Evolutionary conservation across 2,888 invertebrate species (phyloP).

Genomic region (Euzetes globulus): DNA sequence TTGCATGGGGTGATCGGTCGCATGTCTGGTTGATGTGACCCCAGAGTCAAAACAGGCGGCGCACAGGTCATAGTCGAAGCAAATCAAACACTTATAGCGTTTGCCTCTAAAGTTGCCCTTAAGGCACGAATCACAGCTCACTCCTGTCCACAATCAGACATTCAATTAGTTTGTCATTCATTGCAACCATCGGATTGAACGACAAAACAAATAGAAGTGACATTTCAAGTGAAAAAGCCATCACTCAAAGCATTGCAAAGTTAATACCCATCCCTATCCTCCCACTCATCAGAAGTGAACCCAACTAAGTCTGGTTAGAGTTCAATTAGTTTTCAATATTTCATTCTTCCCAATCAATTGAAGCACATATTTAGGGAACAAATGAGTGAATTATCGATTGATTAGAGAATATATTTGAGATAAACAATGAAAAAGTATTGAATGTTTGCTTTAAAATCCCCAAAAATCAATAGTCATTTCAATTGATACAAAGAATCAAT

Average conservation of each 20-base stretch:
- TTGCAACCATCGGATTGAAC: not conserved
- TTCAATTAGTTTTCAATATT: too few species aligned
- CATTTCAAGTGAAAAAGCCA: not conserved
- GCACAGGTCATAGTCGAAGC: conserved; percentile 98
- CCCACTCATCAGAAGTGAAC: not conserved
- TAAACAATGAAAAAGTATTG: not conserved
- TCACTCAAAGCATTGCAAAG: not conserved
- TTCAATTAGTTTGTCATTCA: not conserved
- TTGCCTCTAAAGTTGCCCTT: conserved; percentile 95
- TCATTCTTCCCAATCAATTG: too few species aligned
- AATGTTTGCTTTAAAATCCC: not conserved
- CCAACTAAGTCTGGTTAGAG: too few species aligned
- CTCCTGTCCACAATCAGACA: conserved; percentile 61
- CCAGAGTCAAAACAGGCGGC: conserved; percentile 89
- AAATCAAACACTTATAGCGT: conserved; percentile 96
- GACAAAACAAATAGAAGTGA: not conserved
- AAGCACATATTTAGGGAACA: too few species aligned
- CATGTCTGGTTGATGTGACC: conserved; percentile 78
- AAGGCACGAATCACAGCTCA: conserved; percentile 98
- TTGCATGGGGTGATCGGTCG: conserved; percentile 96
- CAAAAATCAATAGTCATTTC: not conserved
- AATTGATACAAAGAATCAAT: not conserved
- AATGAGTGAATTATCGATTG: not conserved
- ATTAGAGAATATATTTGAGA: not conserved
- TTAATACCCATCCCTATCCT: not conserved